These are phyloP conservation scores for Pimephales promelas DNA, from an alignment of 2,113 vertebrate genomes.

Conservation along the genomic window DNA sequence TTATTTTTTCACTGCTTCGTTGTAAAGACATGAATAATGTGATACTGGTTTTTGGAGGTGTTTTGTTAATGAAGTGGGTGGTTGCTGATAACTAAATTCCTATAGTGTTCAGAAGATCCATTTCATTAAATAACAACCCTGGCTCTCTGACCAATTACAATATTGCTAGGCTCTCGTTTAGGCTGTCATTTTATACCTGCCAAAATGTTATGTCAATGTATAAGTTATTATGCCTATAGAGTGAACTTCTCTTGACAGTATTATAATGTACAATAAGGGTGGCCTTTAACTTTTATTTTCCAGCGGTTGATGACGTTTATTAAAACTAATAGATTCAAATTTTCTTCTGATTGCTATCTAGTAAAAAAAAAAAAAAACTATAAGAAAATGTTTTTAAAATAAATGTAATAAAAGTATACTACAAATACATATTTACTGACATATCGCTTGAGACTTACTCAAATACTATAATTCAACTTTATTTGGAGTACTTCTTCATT, in stretches of 20 bases:
- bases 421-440: too few relatives aligned
- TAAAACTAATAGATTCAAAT: neutral
- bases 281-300: neutral
- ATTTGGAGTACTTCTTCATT: too few relatives aligned
- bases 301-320: neutral
- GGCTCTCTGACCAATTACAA: constrained; percentile 5
- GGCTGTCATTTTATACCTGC: neutral
- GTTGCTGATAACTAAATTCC: neutral
- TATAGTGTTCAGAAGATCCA: constrained; percentile 15
- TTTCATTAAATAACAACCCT: constrained; percentile 5
- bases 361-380: too few relatives aligned
- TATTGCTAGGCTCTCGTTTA: neutral
- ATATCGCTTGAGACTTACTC: too few relatives aligned
- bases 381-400: too few relatives aligned
- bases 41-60: constrained; percentile 3
- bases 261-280: neutral
- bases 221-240: neutral
- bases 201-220: neutral
- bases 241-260: neutral
- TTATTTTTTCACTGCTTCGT: neutral
- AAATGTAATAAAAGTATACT: too few relatives aligned
- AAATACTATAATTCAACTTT: too few relatives aligned
- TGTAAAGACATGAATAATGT: neutral
- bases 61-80: constrained; percentile 24
- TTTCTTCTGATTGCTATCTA: neutral